Base-by-base conservation (phyloP, 2,888 invertebrate genomes). In the Andricus curvator region DNA sequence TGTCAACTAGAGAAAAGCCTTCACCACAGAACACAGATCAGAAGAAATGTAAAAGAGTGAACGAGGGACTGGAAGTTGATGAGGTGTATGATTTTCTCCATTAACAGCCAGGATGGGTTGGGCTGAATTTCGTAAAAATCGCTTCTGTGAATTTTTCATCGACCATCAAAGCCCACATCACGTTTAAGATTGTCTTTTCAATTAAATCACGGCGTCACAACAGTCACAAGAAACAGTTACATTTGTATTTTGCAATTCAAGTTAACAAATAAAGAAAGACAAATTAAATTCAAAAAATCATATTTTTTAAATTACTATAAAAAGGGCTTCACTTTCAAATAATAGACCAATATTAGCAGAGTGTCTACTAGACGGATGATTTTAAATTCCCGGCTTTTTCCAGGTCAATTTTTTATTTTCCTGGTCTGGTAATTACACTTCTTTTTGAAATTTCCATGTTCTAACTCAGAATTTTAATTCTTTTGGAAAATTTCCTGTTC, bases 51-150 rank as follows among this genome's bases (percentile, higher is more conserved):
- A 29, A 74, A 17, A 74, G 51, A 74, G 33, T 56, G 74, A 74
- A 33, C 56, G 33, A 74, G n/a, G 74, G n/a, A 74, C 33, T 74
- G 74, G 74, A 74, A 74, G 29, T 56, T 74, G 74, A 70, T n/a
- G 51, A 56, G 74, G 74, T 74, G 56, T 74, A 56, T 74, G 74
- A 74, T 74, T 51, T 74, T 74, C 56, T 74, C 74, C 74, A 74
- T 74, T 74, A 56, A 74, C 29, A 56, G 56, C 74, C 74, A 56
- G 74, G 74, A 74, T 74, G 74, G 56, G 74, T 74, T 74, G 74
- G 74, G 74, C 56, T 74, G 74, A 74, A 20, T 74, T 56, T 56
- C 29, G 15, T 74, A 70, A 51, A 33, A 33, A 51, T 51, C 8
- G 44, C 17, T 51, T 51, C 29, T 51, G 48, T 48, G 29, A 70